Evolutionary conservation across 2,113 vertebrate genomes (phyloP).

Genomic region (Hippolais icterina): DNA sequence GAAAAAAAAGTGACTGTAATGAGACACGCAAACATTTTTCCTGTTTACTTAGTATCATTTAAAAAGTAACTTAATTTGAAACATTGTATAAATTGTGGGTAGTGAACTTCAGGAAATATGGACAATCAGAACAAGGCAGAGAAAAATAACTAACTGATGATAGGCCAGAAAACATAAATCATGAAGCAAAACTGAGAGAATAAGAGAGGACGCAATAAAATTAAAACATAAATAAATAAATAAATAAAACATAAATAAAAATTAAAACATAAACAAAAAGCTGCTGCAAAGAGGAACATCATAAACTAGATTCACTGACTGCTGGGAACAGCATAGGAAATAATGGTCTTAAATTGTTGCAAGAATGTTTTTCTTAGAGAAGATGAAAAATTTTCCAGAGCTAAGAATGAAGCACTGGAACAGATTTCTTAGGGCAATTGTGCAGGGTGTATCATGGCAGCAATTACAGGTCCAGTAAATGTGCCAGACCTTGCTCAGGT

Average conservation of each 20-base stretch:
- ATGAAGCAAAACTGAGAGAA: not conserved
- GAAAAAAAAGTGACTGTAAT: not conserved
- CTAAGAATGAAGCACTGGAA: not conserved
- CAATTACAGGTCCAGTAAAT: not conserved
- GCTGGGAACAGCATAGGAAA: not conserved
- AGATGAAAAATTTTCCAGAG: not conserved
- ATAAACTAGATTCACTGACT: not conserved
- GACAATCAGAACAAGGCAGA: not conserved
- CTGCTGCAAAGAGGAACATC: not conserved
- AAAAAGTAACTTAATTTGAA: not conserved
- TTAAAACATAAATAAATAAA: not conserved
- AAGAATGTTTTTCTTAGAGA: not conserved
- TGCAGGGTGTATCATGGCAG: not conserved
- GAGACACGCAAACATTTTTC: not conserved
- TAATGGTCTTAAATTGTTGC: not conserved
- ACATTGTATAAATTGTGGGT: not conserved
- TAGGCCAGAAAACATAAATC: not conserved
- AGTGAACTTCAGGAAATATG: not conserved
- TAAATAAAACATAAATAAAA: too few species aligned
- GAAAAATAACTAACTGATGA: not conserved
- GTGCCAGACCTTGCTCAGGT: not conserved
- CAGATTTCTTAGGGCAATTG: not conserved
- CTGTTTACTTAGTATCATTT: not conserved
- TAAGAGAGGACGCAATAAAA: not conserved
- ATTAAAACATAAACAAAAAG: not conserved